Conservation (phyloP, 2,113 vertebrate species). For the Plecturocebus donacophilus region DNA sequence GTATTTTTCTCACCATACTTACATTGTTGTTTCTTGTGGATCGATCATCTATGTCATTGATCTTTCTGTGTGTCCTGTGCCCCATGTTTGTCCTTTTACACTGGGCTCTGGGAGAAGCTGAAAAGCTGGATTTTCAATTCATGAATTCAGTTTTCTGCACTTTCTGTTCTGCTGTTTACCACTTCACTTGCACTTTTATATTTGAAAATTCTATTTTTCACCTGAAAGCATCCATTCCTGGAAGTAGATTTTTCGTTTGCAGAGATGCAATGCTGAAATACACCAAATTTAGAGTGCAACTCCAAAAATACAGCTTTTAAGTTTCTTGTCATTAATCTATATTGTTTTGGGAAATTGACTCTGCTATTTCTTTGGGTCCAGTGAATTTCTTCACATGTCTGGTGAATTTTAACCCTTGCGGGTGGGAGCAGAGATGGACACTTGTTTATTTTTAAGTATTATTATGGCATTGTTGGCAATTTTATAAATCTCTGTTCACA, state of each 20-base stretch:
- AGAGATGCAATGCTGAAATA: not conserved
- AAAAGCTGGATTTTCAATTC: not conserved
- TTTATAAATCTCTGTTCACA: not conserved
- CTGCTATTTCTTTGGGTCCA: not conserved
- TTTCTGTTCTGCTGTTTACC: not conserved
- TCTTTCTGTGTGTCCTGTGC: not conserved
- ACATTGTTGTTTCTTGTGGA: accelerated
- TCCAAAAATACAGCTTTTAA: not conserved
- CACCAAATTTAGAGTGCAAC: not conserved
- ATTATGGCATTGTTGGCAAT: not conserved
- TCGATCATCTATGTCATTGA: not conserved
- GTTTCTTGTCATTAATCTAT: not conserved
- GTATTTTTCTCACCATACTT: not conserved
- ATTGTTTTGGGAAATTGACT: not conserved
- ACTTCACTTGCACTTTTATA: not conserved
- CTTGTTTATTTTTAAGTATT: conserved; percentile 24
- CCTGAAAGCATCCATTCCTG: not conserved
- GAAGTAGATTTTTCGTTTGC: not conserved
- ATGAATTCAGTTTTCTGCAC: not conserved
- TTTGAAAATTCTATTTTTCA: not conserved
- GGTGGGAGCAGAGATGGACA: not conserved
- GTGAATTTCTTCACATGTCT: not conserved
- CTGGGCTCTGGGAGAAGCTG: not conserved
- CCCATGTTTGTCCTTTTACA: not conserved
- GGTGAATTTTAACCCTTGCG: not conserved